These are phyloP conservation scores for Cosmia trapezina DNA, from an alignment of 2,888 invertebrate species.

Conservation along the genomic window DNA sequence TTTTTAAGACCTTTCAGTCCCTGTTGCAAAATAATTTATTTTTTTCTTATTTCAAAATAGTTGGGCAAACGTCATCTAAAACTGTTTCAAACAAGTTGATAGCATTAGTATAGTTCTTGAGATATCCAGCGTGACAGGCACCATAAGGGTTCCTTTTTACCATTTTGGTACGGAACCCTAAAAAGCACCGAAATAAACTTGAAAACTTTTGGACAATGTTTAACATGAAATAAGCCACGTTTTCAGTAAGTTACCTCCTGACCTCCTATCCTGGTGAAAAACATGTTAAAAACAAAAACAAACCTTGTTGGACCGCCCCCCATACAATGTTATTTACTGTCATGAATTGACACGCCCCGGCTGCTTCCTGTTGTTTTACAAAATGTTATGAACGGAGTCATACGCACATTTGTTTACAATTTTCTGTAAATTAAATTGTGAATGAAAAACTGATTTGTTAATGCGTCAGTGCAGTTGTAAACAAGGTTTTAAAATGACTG, in stretches of 20 bases:
- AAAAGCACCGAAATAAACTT: not conserved
- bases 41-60: no score
- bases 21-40: no score
- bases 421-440: slow-evolving; percentile 18
- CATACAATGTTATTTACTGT: slow-evolving; percentile 30
- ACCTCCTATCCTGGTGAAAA: slow-evolving; percentile 16
- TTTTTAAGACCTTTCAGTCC: no score
- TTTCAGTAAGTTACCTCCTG: not conserved
- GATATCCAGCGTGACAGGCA: no score
- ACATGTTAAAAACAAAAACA: slow-evolving; percentile 11
- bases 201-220: not conserved
- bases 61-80: no score
- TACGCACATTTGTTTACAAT: slow-evolving; percentile 17
- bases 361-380: slow-evolving; percentile 26
- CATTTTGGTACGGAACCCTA: no score
- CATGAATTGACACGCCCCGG: slow-evolving; percentile 6
- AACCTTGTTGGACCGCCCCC: slow-evolving; percentile 16
- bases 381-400: slow-evolving; percentile 3
- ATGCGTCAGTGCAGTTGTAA: not conserved
- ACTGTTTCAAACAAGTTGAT: no score
- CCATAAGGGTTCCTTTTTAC: no score
- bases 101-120: no score
- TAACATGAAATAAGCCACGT: not conserved
- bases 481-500: not conserved
- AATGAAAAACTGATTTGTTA: slow-evolving; percentile 16